Evolutionary conservation across 2,888 invertebrate species (phyloP).

Genomic region (Lepas anatifera): DNA sequence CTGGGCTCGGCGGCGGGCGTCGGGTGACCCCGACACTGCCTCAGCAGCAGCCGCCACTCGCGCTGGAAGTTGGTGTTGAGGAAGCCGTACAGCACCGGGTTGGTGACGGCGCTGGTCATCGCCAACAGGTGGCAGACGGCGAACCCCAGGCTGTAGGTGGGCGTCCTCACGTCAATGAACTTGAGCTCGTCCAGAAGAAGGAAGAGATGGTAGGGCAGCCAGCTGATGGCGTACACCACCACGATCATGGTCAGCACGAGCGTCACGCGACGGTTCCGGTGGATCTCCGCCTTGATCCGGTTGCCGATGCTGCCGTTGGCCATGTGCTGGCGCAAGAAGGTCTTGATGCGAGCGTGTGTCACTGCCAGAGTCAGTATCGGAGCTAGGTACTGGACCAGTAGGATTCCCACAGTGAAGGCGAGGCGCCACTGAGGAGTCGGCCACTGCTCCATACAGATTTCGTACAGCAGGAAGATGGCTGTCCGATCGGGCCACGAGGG

Average conservation of each 20-base stretch:
- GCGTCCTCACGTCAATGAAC: not conserved
- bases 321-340: slow-evolving; percentile 33
- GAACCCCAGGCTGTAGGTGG: slow-evolving; percentile 30
- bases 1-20: not conserved
- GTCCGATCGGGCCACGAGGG: slow-evolving; percentile 23
- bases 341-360: slow-evolving; percentile 38
- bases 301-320: slow-evolving; percentile 19
- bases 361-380: slow-evolving; percentile 39
- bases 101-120: slow-evolving; percentile 44
- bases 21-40: not conserved
- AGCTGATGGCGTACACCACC: slow-evolving; percentile 42
- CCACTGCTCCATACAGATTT: slow-evolving; percentile 35
- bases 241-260: slow-evolving; percentile 41
- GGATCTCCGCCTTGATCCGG: slow-evolving; percentile 22
- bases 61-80: slow-evolving; percentile 46
- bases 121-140: slow-evolving; percentile 45
- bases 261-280: slow-evolving; percentile 32
- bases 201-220: slow-evolving; percentile 45
- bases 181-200: slow-evolving; percentile 37
- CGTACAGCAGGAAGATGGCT: slow-evolving; percentile 31
- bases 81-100: slow-evolving; percentile 48
- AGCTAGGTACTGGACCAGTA: slow-evolving; percentile 39
- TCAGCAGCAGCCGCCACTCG: slow-evolving; percentile 31
- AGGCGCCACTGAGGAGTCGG: slow-evolving; percentile 29
- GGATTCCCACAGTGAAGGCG: slow-evolving; percentile 37